phyloP scores from a whole-genome alignment of 2,888 invertebrate species.

The Plagodis dolabraria region DNA sequence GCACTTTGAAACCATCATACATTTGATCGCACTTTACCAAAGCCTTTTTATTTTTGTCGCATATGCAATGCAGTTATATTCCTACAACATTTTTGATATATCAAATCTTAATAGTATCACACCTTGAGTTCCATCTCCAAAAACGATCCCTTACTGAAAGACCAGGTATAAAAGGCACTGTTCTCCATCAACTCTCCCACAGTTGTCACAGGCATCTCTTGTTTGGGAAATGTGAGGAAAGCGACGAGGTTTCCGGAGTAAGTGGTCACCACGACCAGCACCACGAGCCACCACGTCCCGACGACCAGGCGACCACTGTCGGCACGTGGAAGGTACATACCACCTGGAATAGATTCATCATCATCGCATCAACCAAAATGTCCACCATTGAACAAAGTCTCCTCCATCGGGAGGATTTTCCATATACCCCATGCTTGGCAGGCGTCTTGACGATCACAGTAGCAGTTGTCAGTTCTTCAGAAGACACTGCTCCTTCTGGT shows the following conservation, averaged over 20 bases:
- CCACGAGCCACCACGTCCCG: slow-evolving; percentile 97
- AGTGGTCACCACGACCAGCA: slow-evolving; percentile 94
- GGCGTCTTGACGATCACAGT: too few species aligned
- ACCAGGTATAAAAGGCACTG: slow-evolving; percentile 88
- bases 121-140: slow-evolving; percentile 86
- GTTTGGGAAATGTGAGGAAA: slow-evolving; percentile 95
- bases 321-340: slow-evolving; percentile 93
- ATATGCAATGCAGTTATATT: neutral
- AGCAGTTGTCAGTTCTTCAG: too few species aligned
- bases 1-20: too few species aligned
- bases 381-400: too few species aligned
- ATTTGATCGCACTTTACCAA: too few species aligned
- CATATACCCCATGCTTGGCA: too few species aligned
- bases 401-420: too few species aligned
- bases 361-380: too few species aligned
- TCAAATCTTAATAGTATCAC: neutral
- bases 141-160: slow-evolving; percentile 90
- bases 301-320: slow-evolving; percentile 94
- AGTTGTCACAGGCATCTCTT: slow-evolving; percentile 89
- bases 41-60: neutral
- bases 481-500: too few species aligned
- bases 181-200: slow-evolving; percentile 87
- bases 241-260: slow-evolving; percentile 97
- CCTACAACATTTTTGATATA: slow-evolving; percentile 1
- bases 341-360: slow-evolving; percentile 83